Evolutionary conservation across 2,113 vertebrate genomes (phyloP), one percentile per base, ranked within the genome.

Genomic region (Colinus virginianus): DNA sequence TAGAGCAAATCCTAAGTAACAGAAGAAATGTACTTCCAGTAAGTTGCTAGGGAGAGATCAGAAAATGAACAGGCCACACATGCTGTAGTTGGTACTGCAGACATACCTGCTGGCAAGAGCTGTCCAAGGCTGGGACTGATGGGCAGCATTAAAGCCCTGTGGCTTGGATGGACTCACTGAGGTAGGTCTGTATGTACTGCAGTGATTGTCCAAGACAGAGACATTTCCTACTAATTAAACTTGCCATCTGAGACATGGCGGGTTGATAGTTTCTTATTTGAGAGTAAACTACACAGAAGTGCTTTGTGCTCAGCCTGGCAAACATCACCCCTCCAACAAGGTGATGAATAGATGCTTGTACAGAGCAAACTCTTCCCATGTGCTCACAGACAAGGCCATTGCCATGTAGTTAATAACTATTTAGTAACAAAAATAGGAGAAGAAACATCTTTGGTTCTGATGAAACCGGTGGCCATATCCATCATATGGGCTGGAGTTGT

Each of bases 191-290:
- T 61, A 40, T 78, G 40, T 49, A 61, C 25, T 69, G 64, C 84
- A 72, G 45, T 75, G 79, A 87, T 84, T 84, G 78, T 92, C 77
- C 23, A 90, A 23, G 69, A 63, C 61, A 46, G 38, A 92, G 25
- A 67, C 21, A 87, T 91, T 90, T 87, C 77, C 43, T 75, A 4
- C 77, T 64, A 80, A 96, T 93, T 83, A 80, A 83, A 71, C 75
- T 74, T 84, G 71, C 81, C 81, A 80, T 68, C 87, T 91, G 92
- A 93, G 51, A 68, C 49, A 3, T 34, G 42, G 88, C 87, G 77
- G 93, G 76, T 38, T 61, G 66, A 55, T 76, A 67, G 64, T 59
- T 95, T 90, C 49, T 88, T 83, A 26, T 32, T 40, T 72, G 43
- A 69, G 40, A 78, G 38, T 12, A 72, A 93, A n/a, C 77, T 85